Base-by-base conservation (phyloP, 92 coral and sea anemone genomes). In the Pocillopora meandrina region DNA sequence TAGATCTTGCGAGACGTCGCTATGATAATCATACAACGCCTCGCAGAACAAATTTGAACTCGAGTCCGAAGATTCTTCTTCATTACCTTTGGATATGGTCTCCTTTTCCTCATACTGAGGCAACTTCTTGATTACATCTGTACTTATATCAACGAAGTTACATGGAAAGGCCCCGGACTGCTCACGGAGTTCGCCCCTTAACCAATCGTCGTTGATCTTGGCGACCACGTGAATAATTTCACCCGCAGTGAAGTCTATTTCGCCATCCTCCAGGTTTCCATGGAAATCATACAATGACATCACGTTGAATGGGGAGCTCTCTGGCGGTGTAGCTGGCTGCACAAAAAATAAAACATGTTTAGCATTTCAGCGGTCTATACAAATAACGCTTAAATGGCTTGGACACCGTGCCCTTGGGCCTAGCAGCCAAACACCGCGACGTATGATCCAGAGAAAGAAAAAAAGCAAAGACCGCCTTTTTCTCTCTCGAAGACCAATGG, bases 181-280 rank as follows among this genome's bases (percentile, higher is more conserved):
- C 19, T 92, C 91, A 13, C 78, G 76, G 56, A 68, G 35, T 31
- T 80, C 85, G 12, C 99, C 99, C 79, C 80, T 94, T 20, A 96
- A 83, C 99, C 99, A 96, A 21, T 96, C 99, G 35, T 85, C 92
- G 75, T 93, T 92, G 17, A 96, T 85, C 64, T 86, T 86, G 58
- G 91, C 98, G 58, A 88, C 65, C 57, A 96, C 90, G 49, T 86
- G 88, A 63, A 96, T 87, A 8, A 79, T 86, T 20, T 91, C 93
- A 52, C 99, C 99, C 0, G 91, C 86, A 47, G 18, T 64, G 49
- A 96, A 89, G 77, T 84, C 85, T n/a, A 96, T 87, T 69, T 96
- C 99, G 71, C 88, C 96, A 59, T 87, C 89, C 5, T 91, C 57
- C 63, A 91, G 85, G 79, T 78, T 78, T 49, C 92, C 95, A 63